Conservation (phyloP, 2,113 vertebrate species). For the Opisthocomus hoazin region DNA sequence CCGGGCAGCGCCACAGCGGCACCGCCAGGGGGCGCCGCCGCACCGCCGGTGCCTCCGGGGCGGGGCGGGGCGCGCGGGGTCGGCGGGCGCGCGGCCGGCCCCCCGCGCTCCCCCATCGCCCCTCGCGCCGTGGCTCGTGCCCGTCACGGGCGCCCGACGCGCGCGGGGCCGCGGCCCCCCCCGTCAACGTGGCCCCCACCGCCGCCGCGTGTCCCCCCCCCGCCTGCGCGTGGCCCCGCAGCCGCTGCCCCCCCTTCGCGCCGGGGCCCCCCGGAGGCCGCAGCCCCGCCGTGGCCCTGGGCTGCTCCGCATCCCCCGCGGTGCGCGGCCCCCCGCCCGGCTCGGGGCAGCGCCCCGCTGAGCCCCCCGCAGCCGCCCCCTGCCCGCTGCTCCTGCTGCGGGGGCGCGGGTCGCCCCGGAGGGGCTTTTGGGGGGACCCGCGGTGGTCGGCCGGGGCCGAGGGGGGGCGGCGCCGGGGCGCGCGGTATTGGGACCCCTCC, state of each 20-base stretch:
- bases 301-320: not conserved
- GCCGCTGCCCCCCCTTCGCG: not conserved
- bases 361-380: no score
- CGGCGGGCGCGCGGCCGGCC: not conserved
- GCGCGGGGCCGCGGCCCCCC: not conserved
- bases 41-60: not conserved
- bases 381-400: no score
- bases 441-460: accelerated
- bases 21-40: not conserved
- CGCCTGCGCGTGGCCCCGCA: not conserved
- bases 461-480: no score
- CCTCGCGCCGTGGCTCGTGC: not conserved
- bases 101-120: no score
- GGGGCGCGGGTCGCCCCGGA: not conserved
- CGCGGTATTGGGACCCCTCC: not conserved
- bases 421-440: not conserved
- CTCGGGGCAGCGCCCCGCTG: no score
- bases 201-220: no score
- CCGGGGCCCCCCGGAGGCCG: not conserved
- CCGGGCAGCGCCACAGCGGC: not conserved
- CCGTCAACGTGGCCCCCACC: not conserved
- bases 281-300: not conserved
- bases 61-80: not conserved
- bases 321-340: no score
- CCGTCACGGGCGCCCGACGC: not conserved